Conservation (phyloP, 2,888 invertebrate species). For the Ephialtes manifestator region DNA sequence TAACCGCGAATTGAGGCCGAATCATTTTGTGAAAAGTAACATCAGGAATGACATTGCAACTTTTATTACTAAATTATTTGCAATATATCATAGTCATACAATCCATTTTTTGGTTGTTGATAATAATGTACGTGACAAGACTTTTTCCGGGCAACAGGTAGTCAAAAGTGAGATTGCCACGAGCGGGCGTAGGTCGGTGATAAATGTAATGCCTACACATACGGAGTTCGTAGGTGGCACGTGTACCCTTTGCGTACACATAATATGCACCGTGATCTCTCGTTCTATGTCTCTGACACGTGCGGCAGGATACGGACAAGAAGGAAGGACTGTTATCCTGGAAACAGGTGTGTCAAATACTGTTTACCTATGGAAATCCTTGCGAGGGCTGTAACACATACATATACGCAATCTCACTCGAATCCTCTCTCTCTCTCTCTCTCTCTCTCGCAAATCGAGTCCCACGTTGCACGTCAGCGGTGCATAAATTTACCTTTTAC, state of each 20-base stretch:
- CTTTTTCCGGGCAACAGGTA: conserved; percentile 39
- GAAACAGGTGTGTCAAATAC: conserved; percentile 31
- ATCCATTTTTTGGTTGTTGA: too few species aligned
- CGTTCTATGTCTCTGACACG: conserved; percentile 1
- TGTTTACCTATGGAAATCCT: conserved; percentile 43
- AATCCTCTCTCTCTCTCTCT: conserved; percentile 12
- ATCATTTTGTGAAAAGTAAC: too few species aligned
- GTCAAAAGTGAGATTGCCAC: not conserved
- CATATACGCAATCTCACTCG: conserved; percentile 5
- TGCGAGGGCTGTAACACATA: conserved; percentile 1
- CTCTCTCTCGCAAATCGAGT: conserved; percentile 25
- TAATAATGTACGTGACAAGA: not conserved
- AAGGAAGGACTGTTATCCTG: conserved; percentile 17
- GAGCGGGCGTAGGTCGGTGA: conserved; percentile 7
- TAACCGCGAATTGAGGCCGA: too few species aligned
- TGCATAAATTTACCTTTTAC: conserved; percentile 44
- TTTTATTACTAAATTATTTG: too few species aligned
- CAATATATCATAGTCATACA: too few species aligned
- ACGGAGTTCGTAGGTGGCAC: conserved; percentile 7
- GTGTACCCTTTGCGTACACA: conserved; percentile 7
- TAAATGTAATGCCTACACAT: conserved; percentile 14
- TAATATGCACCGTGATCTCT: not conserved
- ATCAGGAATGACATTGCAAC: too few species aligned
- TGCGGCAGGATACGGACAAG: not conserved
- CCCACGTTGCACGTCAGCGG: conserved; percentile 43